phyloP scores from a whole-genome alignment of 2,888 invertebrate genomes.

The Amphipyra tragopoginis region DNA sequence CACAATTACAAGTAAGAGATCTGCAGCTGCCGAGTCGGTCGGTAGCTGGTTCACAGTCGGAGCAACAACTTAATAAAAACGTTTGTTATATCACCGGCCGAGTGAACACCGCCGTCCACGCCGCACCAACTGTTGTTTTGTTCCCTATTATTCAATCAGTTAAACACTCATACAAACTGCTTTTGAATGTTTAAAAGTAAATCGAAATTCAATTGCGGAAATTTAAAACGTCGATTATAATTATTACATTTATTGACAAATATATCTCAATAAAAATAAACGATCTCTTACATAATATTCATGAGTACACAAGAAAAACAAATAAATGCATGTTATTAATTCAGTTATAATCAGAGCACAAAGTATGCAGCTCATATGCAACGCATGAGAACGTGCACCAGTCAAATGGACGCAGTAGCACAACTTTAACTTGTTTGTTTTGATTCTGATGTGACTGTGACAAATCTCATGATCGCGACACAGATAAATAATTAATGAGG shows the following conservation, averaged over 20 bases:
- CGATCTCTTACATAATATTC: neutral
- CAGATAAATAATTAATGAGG: slow-evolving; percentile 15
- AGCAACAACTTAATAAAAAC: slow-evolving; percentile 8
- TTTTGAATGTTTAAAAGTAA: slow-evolving; percentile 28
- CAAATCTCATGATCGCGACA: slow-evolving; percentile 20
- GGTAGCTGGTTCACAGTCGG: neutral
- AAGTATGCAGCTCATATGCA: slow-evolving; percentile 1
- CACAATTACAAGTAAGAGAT: slow-evolving; percentile 5
- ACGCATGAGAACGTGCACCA: slow-evolving; percentile 8
- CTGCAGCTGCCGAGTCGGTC: neutral
- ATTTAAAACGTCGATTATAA: neutral
- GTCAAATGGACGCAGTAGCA: slow-evolving; percentile 6
- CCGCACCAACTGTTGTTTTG: slow-evolving; percentile 39
- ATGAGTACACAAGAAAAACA: neutral
- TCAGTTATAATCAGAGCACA: slow-evolving; percentile 28
- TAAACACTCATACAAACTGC: slow-evolving; percentile 34
- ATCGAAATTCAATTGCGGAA: slow-evolving; percentile 28
- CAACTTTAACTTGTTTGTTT: neutral
- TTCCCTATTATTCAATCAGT: slow-evolving; percentile 47
- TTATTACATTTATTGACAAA: neutral
- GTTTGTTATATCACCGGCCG: slow-evolving; percentile 32
- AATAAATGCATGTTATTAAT: slow-evolving; percentile 5
- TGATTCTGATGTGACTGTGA: neutral
- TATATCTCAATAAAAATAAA: neutral
- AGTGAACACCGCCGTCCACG: neutral